These are phyloP conservation scores for Pteria penguin DNA, from an alignment of 2,888 invertebrate genomes.

Conservation along the genomic window DNA sequence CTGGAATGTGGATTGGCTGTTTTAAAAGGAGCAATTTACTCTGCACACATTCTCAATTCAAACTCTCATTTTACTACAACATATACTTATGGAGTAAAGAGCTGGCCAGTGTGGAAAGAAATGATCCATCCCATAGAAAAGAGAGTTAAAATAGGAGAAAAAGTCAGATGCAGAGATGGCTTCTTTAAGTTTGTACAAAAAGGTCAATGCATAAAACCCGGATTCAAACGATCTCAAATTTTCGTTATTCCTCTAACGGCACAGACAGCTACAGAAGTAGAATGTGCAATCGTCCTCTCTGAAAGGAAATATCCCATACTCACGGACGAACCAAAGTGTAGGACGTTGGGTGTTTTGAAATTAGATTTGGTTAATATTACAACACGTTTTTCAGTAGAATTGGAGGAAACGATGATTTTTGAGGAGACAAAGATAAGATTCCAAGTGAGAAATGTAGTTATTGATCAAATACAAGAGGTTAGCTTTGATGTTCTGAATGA, in stretches of 20 bases:
- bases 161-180: constrained; percentile 22
- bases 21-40: constrained; percentile 36
- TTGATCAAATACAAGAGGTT: constrained; percentile 5
- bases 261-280: constrained; percentile 14
- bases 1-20: constrained; percentile 34
- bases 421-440: constrained; percentile 35
- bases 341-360: constrained; percentile 10
- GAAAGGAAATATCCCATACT: constrained; percentile 21
- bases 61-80: neutral
- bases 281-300: constrained; percentile 28
- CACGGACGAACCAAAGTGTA: constrained; percentile 25
- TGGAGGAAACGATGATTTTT: constrained; percentile 40
- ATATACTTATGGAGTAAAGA: constrained; percentile 38
- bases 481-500: constrained; percentile 19
- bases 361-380: constrained; percentile 16
- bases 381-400: constrained; percentile 20
- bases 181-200: constrained; percentile 27
- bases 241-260: constrained; percentile 31
- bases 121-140: constrained; percentile 9
- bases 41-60: constrained; percentile 24
- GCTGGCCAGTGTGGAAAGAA: constrained; percentile 19
- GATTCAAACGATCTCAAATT: constrained; percentile 20
- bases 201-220: constrained; percentile 27
- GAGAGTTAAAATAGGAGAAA: neutral
- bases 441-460: constrained; percentile 23